A percentile compares a stretch with the other conserved stretches of the same genome.
These are phyloP conservation scores for Strongylocentrotus purpuratus DNA, from an alignment of 35 echinoderm and acorn worm species.

Conservation along the genomic window DNA sequence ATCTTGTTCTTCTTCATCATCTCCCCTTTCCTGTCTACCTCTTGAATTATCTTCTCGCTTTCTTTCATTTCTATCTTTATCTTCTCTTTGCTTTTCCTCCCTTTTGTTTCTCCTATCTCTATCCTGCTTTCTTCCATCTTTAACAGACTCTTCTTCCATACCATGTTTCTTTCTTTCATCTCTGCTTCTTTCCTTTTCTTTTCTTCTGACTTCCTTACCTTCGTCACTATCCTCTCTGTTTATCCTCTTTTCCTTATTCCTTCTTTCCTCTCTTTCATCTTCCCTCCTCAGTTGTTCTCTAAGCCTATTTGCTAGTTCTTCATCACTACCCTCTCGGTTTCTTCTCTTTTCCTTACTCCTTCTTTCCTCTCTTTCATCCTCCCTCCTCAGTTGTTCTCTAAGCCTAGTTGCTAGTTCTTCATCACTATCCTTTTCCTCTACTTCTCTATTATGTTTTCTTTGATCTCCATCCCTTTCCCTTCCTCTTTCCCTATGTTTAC, in stretches of 20 bases:
- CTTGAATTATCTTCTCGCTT: no score
- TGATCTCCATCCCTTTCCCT: neutral
- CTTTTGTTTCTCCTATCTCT: neutral
- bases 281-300: no score
- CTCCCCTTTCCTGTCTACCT: neutral
- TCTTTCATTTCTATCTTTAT: no score
- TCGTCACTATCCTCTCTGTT: neutral
- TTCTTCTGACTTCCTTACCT: slow-evolving; percentile 9
- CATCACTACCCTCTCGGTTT: no score
- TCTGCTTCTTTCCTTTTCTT: slow-evolving; percentile 20
- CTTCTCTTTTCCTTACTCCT: no score
- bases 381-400: neutral
- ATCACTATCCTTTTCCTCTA: slow-evolving; percentile 9
- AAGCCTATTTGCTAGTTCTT: no score
- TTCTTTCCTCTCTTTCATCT: no score
- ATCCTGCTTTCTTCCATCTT: neutral
- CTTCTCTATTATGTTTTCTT: neutral
- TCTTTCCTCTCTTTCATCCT: no score
- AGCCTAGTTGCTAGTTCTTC: neutral
- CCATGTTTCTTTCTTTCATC: neutral
- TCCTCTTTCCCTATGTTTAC: neutral
- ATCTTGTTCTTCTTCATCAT: neutral
- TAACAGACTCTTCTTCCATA: neutral
- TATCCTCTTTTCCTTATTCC: neutral
- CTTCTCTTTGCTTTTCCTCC: neutral